Evolutionary conservation across 1,140 invertebrate species (phyloP).

Genomic region (Augochlora pura): DNA sequence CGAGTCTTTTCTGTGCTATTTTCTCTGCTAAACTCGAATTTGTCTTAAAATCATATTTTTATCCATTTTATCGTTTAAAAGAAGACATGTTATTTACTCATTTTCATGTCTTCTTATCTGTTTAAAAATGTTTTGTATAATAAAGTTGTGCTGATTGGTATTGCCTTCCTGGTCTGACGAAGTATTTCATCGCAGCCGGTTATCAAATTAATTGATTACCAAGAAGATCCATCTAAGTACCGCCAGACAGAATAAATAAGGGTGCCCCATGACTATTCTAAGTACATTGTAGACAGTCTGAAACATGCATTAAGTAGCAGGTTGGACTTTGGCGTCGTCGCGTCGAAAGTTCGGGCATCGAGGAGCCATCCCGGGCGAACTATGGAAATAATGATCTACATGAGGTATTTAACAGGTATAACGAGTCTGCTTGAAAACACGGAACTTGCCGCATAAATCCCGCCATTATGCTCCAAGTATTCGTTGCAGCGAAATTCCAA

Average conservation of each 20-base stretch:
- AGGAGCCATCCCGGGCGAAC: not conserved
- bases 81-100: no score
- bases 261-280: no score
- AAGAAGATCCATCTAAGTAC: not conserved
- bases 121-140: no score
- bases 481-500: not conserved
- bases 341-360: conserved; percentile 7
- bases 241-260: not conserved
- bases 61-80: no score
- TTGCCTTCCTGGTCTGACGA: no score
- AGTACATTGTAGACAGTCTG: not conserved
- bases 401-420: not conserved
- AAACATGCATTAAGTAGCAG: not conserved
- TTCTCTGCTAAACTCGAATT: no score
- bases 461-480: not conserved
- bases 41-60: no score
- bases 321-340: not conserved
- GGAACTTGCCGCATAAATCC: not conserved
- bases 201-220: conserved; percentile 29
- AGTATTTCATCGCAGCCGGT: no score
- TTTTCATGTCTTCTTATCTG: no score
- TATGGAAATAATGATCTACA: not conserved
- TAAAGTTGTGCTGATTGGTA: no score
- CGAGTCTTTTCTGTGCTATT: no score
- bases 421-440: not conserved